A percentile compares a stretch with the other conserved stretches of the same genome.
These are phyloP conservation scores for Podarcis lilfordi DNA, from an alignment of 2,797 vertebrate species.

Conservation along the genomic window DNA sequence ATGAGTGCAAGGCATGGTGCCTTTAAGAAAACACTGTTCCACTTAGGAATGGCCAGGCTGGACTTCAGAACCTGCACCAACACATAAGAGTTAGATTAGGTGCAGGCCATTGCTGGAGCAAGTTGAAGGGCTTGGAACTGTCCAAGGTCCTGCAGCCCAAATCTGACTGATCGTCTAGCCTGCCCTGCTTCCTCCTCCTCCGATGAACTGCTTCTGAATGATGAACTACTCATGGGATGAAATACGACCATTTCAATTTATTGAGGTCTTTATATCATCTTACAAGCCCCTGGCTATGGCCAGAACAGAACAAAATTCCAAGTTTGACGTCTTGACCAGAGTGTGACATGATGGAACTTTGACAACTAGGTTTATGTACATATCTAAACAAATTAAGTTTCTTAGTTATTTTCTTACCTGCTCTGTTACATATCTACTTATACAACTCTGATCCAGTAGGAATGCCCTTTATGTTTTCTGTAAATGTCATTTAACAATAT, in stretches of 20 bases:
- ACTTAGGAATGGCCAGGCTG: background rate
- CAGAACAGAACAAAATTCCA: background rate
- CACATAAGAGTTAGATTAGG: background rate
- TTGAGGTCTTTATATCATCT: background rate
- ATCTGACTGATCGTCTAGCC: background rate
- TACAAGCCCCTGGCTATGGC: background rate
- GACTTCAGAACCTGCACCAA: background rate
- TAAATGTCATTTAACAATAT: accelerated
- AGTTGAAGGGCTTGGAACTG: background rate
- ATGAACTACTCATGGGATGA: too few relatives aligned
- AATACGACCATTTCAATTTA: background rate
- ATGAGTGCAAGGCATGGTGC: background rate
- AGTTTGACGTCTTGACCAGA: background rate
- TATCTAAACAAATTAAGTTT: background rate
- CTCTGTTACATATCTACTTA: background rate
- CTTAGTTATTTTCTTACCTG: background rate
- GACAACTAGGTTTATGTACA: background rate
- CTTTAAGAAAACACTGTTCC: background rate
- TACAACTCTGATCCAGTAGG: background rate
- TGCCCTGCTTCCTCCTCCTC: background rate
- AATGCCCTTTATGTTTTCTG: background rate
- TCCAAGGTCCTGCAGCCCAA: background rate
- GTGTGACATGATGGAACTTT: background rate
- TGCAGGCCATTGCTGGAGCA: background rate
- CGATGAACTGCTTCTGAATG: too few relatives aligned